These are phyloP conservation scores for Drosophila pallidifrons DNA, from an alignment of 1,140 invertebrate genomes.

Conservation along the genomic window DNA sequence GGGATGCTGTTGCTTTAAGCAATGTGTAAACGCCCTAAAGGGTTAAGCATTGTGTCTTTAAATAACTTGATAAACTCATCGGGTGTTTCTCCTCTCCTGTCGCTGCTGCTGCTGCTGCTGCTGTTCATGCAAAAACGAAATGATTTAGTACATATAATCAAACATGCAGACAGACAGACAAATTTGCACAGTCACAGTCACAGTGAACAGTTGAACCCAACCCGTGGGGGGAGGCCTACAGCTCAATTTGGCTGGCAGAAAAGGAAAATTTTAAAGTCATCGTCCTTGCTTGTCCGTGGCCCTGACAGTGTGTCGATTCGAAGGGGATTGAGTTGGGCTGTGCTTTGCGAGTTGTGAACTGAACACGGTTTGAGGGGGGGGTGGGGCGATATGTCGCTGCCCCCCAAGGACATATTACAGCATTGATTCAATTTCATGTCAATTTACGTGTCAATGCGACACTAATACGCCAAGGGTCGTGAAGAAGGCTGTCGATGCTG, in stretches of 20 bases:
- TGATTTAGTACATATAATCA: conserved; percentile 78
- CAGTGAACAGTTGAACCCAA: conserved; percentile 9
- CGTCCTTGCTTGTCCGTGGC: conserved; percentile 56
- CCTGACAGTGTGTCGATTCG: conserved; percentile 17
- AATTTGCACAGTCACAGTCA: conserved; percentile 83
- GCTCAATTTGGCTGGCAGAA: conserved; percentile 72
- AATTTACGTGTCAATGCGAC: conserved; percentile 85
- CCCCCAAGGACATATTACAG: conserved; percentile 85
- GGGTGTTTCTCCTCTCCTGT: not conserved
- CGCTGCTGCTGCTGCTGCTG: not conserved
- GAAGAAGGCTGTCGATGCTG: conserved; percentile 41
- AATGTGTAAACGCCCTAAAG: conserved; percentile 39
- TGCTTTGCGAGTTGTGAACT: too few relatives aligned
- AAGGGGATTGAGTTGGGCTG: not conserved
- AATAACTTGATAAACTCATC: conserved; percentile 76
- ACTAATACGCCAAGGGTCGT: conserved; percentile 82
- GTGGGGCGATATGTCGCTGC: conserved; percentile 35
- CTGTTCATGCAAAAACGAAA: conserved; percentile 59
- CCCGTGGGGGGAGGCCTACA: conserved; percentile 51
- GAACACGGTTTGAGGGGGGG: too few relatives aligned
- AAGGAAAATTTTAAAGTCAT: conserved; percentile 77
- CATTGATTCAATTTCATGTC: conserved; percentile 85
- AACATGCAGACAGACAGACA: conserved; percentile 76
- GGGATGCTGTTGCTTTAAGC: conserved; percentile 30
- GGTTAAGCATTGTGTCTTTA: conserved; percentile 67